phyloP scores from a whole-genome alignment of 1,140 invertebrate species.

The Drosophila tsacasi region DNA sequence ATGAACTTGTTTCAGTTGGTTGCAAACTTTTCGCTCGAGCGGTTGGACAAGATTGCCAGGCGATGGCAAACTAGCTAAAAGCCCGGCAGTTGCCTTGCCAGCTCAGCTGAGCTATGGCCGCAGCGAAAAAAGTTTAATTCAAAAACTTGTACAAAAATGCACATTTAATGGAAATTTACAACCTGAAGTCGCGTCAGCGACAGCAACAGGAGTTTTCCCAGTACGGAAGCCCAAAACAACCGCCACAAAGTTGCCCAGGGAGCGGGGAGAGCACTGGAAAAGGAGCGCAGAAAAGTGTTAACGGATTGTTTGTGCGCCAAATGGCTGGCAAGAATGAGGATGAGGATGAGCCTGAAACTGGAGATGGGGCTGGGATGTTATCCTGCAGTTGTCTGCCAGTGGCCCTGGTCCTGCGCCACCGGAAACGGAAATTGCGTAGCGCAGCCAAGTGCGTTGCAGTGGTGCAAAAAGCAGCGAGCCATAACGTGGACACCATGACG shows the following conservation, averaged over 20 bases:
- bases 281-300: conserved; percentile 71
- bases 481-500: conserved; percentile 36
- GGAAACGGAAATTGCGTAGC: conserved; percentile 83
- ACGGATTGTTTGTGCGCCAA: conserved; percentile 77
- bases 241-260: conserved; percentile 72
- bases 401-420: conserved; percentile 56
- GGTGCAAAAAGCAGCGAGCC: conserved; percentile 56
- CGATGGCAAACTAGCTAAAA: conserved; percentile 35
- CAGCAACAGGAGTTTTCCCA: conserved; percentile 61
- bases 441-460: conserved; percentile 62
- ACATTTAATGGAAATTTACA: conserved; percentile 85
- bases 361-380: conserved; percentile 25
- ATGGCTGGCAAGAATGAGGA: conserved; percentile 42
- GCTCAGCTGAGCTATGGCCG: conserved; percentile 70
- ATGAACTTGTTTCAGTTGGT: conserved; percentile 70
- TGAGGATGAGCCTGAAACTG: background rate
- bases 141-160: conserved; percentile 85
- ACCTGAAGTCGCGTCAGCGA: conserved; percentile 76
- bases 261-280: background rate
- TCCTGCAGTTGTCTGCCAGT: conserved; percentile 66
- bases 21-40: conserved; percentile 66
- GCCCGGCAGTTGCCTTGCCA: conserved; percentile 34
- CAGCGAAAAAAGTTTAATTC: conserved; percentile 83
- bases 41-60: conserved; percentile 77
- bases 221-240: conserved; percentile 60